Percentiles rank a stretch among this genome's conserved stretches.
Evolutionary conservation across 1,140 invertebrate species (phyloP).

Genomic region (Leptonema lineaticorne): DNA sequence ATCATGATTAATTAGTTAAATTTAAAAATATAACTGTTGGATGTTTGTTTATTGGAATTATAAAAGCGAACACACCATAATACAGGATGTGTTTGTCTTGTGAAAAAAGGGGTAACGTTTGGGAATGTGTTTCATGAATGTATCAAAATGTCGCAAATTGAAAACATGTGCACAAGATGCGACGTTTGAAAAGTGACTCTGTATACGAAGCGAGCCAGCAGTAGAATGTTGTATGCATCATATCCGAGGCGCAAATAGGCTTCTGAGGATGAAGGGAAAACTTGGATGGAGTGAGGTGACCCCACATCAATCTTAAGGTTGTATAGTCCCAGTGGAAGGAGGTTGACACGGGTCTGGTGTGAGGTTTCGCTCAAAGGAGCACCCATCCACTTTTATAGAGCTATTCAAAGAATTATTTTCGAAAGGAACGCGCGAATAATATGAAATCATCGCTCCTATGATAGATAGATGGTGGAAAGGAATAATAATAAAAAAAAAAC

Average conservation of each 20-base stretch:
- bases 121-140: too few species aligned
- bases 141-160: background rate
- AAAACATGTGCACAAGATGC: background rate
- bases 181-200: background rate
- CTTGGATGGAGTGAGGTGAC: background rate
- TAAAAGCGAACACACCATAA: too few species aligned
- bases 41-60: too few species aligned
- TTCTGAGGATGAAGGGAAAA: constrained; percentile 18
- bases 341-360: constrained; percentile 21
- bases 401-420: constrained; percentile 32
- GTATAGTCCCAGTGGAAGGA: constrained; percentile 21
- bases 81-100: too few species aligned
- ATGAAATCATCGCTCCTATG: constrained; percentile 19
- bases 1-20: too few species aligned
- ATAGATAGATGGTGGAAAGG: constrained; percentile 11
- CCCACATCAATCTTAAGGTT: constrained; percentile 33
- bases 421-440: constrained; percentile 13
- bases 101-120: too few species aligned
- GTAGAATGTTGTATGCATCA: constrained; percentile 28
- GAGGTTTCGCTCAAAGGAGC: constrained; percentile 14
- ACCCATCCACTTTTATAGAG: constrained; percentile 22
- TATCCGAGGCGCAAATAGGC: constrained; percentile 36
- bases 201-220: constrained; percentile 7
- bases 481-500: background rate
- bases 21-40: too few species aligned